Base-by-base conservation (phyloP, 1,140 invertebrate genomes). In the Colletes latitarsis region DNA sequence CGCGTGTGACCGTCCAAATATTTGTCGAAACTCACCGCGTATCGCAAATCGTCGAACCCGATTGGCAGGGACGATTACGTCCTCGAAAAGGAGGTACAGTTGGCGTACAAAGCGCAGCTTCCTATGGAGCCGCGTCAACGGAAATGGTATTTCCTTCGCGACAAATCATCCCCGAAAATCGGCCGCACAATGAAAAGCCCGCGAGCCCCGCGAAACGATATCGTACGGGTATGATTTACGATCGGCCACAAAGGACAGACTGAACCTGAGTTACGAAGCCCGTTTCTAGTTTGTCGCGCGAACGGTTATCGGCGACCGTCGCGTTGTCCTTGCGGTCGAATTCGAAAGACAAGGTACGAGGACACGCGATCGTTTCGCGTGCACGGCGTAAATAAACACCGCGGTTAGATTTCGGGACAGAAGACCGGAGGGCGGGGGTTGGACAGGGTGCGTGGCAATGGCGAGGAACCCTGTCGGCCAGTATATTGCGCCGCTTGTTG, bases 401-500 rank as follows among this genome's bases (percentile, higher is more conserved):
- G 46, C 57, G 77, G 76, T 60, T 80, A 83, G 83, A 85, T 83
- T 83, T 79, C 39, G 72, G 30, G 49, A 49, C 6, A 30, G 30
- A 30, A 30, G 30, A 30, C 30, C 30, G 30, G 30, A 30, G 30
- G 30, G 30, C 2, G 30, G 30, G 30, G 0, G 30, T 30, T 30
- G 19, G 21, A 79, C 52, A 79, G 46, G 80, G 78, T 82, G 82
- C 66, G n/a, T 30, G 30, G 62, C 52, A 69, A 53, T 58, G 57
- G 55, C 17, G 77, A 74, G 55, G 49, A 53, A 74, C 60, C 70
- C 63, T 80, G 82, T 85, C 81, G 52, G 71, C 68, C 81, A 81
- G 84, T 87, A 87, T 88, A 88, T 88, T 85, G 86, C 86, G 77
- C 53, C 81, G 86, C 87, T 88, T 84, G 83, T 88, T 83, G 86